Evolutionary conservation across 2,113 vertebrate genomes (phyloP).

Genomic region (Phalacrocorax carbo): DNA sequence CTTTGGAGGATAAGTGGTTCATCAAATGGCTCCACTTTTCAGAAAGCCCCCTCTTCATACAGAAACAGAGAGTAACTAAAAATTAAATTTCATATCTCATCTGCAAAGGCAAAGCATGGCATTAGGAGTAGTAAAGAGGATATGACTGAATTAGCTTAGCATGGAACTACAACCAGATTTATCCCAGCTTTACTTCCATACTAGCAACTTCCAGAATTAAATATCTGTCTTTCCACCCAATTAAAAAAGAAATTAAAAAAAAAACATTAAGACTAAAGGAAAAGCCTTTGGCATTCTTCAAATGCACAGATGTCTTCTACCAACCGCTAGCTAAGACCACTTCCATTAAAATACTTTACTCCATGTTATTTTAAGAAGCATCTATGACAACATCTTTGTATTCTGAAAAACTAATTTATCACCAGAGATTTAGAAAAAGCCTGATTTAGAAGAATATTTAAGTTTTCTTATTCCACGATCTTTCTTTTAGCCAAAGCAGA

Average conservation of each 20-base stretch:
- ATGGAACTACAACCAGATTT: neutral
- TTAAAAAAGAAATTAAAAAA: neutral
- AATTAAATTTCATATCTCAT: neutral
- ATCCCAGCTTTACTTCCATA: neutral
- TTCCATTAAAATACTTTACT: neutral
- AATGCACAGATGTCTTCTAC: neutral
- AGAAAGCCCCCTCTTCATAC: neutral
- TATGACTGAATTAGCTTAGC: neutral
- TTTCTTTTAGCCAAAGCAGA: neutral
- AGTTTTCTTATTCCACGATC: neutral
- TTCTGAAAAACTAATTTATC: neutral
- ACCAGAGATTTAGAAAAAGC: neutral
- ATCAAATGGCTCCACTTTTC: neutral
- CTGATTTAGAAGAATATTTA: neutral
- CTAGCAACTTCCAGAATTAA: neutral
- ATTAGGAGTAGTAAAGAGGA: neutral
- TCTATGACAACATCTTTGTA: neutral
- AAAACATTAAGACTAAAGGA: neutral
- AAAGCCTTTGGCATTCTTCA: neutral
- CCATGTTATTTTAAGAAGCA: neutral
- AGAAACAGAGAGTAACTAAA: neutral
- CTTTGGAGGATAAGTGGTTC: neutral
- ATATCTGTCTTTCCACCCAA: neutral
- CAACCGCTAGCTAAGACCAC: neutral
- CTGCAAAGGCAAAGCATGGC: neutral